Base-by-base conservation (phyloP, 2,113 vertebrate genomes). In the Hystrix brachyura region DNA sequence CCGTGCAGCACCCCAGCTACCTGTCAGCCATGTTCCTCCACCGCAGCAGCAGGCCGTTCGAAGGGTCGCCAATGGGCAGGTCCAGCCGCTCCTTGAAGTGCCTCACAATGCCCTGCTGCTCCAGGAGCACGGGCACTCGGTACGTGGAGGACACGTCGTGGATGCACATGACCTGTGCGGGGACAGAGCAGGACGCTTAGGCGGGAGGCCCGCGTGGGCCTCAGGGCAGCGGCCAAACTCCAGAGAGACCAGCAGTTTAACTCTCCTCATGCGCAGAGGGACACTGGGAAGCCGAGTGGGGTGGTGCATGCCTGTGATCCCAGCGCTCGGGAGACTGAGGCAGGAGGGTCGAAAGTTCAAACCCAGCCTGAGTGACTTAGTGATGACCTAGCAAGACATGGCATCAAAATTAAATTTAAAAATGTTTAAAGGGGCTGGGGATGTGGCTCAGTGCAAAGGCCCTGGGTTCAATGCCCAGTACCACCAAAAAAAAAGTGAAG, bases 11-110 rank as follows among this genome's bases (percentile, higher is more conserved):
- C 84, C 12, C 72, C 57, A 59, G 76, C 2, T 99, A 99, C 99
- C 99, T 99, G 98, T 98, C 98, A 96, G 99, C 98, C 98, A 99
- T 99, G 97, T 98, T 98, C 97, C 98, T 99, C 99, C 99, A 99
- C 88, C 98, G 99, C 95, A 98, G 98, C 93, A 99, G 98, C 94
- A 98, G 98, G 96, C 98, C 96, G 92, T 95, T 99, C 76, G 98
- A 98, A 46, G 98, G 98, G 91, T 98, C 98, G 95, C 97, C 97
- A 95, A 99, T 98, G 84, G 98, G 99, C 69, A 99, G 97, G 96
- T 98, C 94, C 97, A 99, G 87, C 34, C 99, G 98, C 96, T 99
- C 98, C 84, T 99, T 99, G 95, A 99, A 98, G 97, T 99, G 99
- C 32, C 98, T 98, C 83, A 98, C 92, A 65, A 99, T 98, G 64